Evolutionary conservation across 2,113 vertebrate species (phyloP), one percentile per base, ranked within the genome.

Genomic region (Tupaia tana): DNA sequence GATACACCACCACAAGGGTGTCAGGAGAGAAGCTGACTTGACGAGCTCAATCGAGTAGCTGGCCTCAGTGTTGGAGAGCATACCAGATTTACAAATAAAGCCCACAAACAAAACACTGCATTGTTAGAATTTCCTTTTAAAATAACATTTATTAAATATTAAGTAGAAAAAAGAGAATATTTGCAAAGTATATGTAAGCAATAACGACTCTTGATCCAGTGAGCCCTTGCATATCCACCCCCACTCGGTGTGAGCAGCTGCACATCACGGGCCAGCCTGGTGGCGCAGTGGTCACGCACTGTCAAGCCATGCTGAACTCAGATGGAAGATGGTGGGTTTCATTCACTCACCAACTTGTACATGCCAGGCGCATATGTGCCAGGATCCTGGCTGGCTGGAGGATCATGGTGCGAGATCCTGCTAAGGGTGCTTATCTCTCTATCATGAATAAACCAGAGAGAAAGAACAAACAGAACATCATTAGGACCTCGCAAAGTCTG

Each of bases 181-280:
- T 94, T 85, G 29, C 7, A 89, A 92, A 81, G 56, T 75, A 69
- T 18, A 63, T 63, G 4, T 94, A 69, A 86, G 73, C 20, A 89
- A 27, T 19, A 59, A 92, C 73, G 69, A 85, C 71, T 64, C 27
- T 3, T 27, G 67, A 34, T 52, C 7, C 10, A 52, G 22, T 29
- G 13, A 54, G 20, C 74, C 59, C 31, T 54, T 1, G 8, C 56
- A 34, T 75, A 4, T 63, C 20, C 27, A 18, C 64, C 20, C 34
- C 16, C 20, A 24, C 25, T 82, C 64, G 58, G 12, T 31, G 79
- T 78, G 67, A 31, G 27, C 31, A 58, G 66, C 64, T 6, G 16
- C 61, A 63, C 43, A 43, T 43, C 43, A 43, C 43, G 43, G 43
- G 43, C 43, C 43, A 43, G 43, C 43, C 43, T 43, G 43, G 43